phyloP scores from a whole-genome alignment of 1,140 invertebrate genomes.

The Epicauta chinensis region DNA sequence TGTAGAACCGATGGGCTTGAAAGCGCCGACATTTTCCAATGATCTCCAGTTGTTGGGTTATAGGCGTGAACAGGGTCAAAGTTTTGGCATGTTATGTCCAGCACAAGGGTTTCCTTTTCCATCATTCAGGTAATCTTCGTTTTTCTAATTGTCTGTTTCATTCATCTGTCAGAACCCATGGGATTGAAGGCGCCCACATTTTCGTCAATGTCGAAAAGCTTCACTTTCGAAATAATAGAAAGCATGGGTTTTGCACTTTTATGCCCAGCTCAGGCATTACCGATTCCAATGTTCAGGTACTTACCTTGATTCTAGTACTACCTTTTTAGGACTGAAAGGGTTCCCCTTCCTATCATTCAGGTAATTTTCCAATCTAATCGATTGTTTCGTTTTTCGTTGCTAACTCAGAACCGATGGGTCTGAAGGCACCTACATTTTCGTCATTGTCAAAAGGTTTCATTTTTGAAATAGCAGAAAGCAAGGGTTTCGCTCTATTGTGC shows the following conservation, averaged over 20 bases:
- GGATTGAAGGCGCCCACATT: too few relatives aligned
- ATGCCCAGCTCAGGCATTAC: too few relatives aligned
- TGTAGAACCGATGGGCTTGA: slow-evolving; percentile 46
- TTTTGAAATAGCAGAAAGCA: slow-evolving; percentile 46
- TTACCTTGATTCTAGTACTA: too few relatives aligned
- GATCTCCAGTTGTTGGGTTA: slow-evolving; percentile 41
- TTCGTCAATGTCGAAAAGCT: too few relatives aligned
- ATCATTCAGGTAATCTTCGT: slow-evolving; percentile 45
- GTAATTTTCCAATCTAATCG: not conserved
- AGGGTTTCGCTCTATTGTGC: slow-evolving; percentile 49
- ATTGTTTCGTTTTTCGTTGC: slow-evolving; percentile 12
- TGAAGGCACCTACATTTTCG: slow-evolving; percentile 62
- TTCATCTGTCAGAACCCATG: too few relatives aligned
- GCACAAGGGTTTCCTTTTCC: slow-evolving; percentile 63
- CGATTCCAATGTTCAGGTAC: too few relatives aligned
- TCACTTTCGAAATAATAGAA: too few relatives aligned
- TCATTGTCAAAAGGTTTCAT: slow-evolving; percentile 47
- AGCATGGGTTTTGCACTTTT: too few relatives aligned
- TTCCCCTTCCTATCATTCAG: slow-evolving; percentile 62
- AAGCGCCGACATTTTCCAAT: slow-evolving; percentile 50
- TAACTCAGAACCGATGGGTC: slow-evolving; percentile 58
- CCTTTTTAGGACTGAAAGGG: too few relatives aligned
- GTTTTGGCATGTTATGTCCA: slow-evolving; percentile 56
- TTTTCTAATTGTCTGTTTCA: too few relatives aligned
- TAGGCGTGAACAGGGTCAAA: slow-evolving; percentile 17